A percentile compares a stretch with the other conserved stretches of the same genome.
Conservation (phyloP, 2,113 vertebrate genomes). For the Solea solea region DNA sequence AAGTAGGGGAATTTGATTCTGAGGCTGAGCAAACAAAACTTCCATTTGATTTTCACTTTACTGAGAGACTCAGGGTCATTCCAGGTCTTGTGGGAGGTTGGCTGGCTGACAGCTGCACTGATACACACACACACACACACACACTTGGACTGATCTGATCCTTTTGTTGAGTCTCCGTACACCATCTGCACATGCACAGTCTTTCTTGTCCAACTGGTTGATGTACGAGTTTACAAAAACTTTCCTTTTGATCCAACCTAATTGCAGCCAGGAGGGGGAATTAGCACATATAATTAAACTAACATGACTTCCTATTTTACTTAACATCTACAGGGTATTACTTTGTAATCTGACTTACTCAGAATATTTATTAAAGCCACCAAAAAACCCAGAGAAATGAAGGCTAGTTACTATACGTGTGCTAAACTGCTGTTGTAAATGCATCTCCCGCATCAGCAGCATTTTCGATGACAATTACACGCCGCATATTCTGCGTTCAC, state of each 20-base stretch:
- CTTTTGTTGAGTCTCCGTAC: conserved; percentile 26
- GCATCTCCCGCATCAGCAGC: neutral
- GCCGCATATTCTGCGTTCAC: conserved; percentile 4
- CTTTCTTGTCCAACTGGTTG: conserved; percentile 31
- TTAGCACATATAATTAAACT: conserved; percentile 11
- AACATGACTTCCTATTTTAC: neutral
- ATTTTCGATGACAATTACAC: conserved; percentile 4
- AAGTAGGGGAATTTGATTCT: neutral
- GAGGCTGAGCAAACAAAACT: conserved; percentile 5
- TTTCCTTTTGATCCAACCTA: conserved; percentile 21
- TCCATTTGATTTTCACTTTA: conserved; percentile 9
- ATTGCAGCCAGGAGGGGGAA: conserved; percentile 11
- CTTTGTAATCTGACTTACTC: neutral
- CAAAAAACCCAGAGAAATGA: neutral
- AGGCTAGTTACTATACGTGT: neutral
- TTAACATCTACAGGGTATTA: neutral
- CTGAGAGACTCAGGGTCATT: conserved; percentile 28
- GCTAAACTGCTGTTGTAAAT: neutral
- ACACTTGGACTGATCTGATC: conserved; percentile 3
- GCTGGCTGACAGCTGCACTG: conserved; percentile 30
- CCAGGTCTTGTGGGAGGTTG: conserved; percentile 49
- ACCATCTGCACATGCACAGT: neutral
- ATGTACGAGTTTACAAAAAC: conserved; percentile 17
- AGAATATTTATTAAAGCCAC: neutral
- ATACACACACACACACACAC: conserved; percentile 16